Evolutionary conservation across 1,140 invertebrate genomes (phyloP), one percentile per base, ranked within the genome.

Genomic region (Drosophila teissieri): DNA sequence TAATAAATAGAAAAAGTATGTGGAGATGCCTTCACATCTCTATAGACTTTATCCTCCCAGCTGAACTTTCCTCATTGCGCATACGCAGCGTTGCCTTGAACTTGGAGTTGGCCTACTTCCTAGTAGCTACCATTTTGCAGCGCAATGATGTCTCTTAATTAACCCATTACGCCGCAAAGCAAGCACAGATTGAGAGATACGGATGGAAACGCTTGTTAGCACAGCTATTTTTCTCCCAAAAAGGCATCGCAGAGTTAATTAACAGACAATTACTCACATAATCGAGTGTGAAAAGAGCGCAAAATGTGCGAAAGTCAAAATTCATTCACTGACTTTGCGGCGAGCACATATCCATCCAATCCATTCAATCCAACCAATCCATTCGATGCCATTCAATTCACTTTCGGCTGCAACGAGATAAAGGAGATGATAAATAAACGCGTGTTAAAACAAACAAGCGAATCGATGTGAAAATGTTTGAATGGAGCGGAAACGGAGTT

Each of bases 231-330:
- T 31, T 31, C 8, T 8, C 31, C 27, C 31, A 19, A 11, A 57
- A 45, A 53, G 49, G 44, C 37, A 61, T 45, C 0, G 6, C 36
- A 19, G 34, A 64, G 60, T 65, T 64, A 57, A 75, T 75, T 65
- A 75, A 39, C 73, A 24, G 60, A 52, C 53, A 75, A 65, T 75
- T 75, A 75, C 73, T 75, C 70, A 75, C 73, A 56, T 75, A 75
- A 75, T 74, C 60, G 72, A 75, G 70, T 75, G 72, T 74, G 73
- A 75, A 75, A 65, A 65, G 70, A 46, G 51, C 36, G 70, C 70
- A 45, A 74, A 74, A 56, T 74, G 72, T 64, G 68, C 57, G 72
- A 73, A 63, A 73, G 69, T 55, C 51, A 36, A 74, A 65, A 74
- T 44, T 56, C 57, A 62, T 24, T 62, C 68, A 73, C 24, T 68